Evolutionary conservation across 2,113 vertebrate species (phyloP), one percentile per base, ranked within the genome.

Genomic region (Capra hircus): DNA sequence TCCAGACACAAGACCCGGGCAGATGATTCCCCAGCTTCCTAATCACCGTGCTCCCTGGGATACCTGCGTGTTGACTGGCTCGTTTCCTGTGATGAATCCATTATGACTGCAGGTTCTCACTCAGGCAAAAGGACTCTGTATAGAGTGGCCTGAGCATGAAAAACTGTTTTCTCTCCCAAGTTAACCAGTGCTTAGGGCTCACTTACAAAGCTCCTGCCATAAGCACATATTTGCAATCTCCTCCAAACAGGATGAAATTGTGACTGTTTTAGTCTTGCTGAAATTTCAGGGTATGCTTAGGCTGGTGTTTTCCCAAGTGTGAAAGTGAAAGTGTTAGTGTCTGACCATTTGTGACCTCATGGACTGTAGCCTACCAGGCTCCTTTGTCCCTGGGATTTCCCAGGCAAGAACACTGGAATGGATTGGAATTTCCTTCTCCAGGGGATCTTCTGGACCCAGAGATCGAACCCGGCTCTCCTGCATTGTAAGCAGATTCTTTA

Each of bases 21-120:
- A 57, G 55, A 40, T 92, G 90, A 90, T 83, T 50, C 52, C 83
- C 83, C 21, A 82, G 43, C 45, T 83, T 86, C 59, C 78, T 60
- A 30, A 60, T 45, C 60, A 28, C 27, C 10, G 0, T 33, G 1
- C 10, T 45, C 88, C 52, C 77, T 57, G 19, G 1, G 50, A 77
- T 5, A 6, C 33, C 1, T 13, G 25, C 4, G 3, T 40, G 36
- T 27, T 84, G 74, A 71, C 67, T 40, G n/a, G n/a, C 67, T 71
- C 5, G 0, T 71, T 71, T 71, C 25, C 74, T 23, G 87, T 57
- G 82, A 88, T 40, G 53, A 82, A n/a, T 90, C n/a, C 19, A 2
- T 77, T 60, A 14, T 33, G 7, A 59, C 43, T 28, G n/a, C 50
- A 19, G 23, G 36, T 48, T 95, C 57, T 80, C 74, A 40, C 60